A percentile compares a stretch with the other conserved stretches of the same genome.
phyloP scores from a whole-genome alignment of 2,797 vertebrate genomes.

The Falco biarmicus region DNA sequence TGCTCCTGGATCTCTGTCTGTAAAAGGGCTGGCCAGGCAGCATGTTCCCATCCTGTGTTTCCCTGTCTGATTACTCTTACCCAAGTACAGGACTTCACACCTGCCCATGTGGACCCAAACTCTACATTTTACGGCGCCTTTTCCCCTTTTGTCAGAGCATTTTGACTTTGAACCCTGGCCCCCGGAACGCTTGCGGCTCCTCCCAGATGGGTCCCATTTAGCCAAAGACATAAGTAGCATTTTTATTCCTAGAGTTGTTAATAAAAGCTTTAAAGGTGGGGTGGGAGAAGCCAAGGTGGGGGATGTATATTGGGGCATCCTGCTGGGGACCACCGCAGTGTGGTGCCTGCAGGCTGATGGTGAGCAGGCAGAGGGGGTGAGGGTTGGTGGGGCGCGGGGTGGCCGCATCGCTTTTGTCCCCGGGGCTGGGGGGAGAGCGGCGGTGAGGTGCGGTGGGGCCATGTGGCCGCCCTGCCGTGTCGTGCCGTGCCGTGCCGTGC shows the following conservation, averaged over 20 bases:
- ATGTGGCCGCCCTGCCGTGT: neutral
- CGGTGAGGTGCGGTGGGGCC: neutral
- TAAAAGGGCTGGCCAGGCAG: neutral
- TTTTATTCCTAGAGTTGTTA: neutral
- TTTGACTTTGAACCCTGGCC: neutral
- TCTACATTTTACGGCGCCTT: neutral
- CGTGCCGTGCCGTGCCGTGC: neutral
- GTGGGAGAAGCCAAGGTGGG: neutral
- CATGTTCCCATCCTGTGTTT: neutral
- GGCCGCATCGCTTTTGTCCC: slow-evolving; percentile 3
- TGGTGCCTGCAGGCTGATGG: neutral
- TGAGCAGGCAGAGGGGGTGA: fast-evolving
- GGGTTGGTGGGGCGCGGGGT: fast-evolving
- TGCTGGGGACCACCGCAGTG: neutral
- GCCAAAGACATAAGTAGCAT: neutral
- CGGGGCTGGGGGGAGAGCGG: neutral
- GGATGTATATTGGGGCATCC: neutral
- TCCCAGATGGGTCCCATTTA: neutral
- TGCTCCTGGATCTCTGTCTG: neutral
- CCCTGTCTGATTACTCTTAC: neutral
- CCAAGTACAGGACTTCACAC: neutral
- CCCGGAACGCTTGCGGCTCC: fast-evolving
- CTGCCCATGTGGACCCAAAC: fast-evolving
- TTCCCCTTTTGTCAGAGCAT: neutral
- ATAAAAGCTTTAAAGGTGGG: neutral